Conservation (phyloP, 2,113 vertebrate genomes). For the Chamaetylas fuelleborni region DNA sequence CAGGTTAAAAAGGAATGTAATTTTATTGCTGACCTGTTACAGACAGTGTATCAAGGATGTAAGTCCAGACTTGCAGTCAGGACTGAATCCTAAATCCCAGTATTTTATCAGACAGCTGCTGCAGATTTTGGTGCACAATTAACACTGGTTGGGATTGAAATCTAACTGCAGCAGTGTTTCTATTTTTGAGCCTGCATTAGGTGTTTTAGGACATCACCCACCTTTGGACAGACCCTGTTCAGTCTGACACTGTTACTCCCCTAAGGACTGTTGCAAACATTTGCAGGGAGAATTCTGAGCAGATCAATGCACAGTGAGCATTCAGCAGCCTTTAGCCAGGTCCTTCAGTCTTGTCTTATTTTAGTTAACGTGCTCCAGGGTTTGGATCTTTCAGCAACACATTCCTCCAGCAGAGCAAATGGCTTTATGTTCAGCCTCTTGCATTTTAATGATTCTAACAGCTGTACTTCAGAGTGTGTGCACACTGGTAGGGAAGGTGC, state of each 20-base stretch:
- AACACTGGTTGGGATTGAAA: background rate
- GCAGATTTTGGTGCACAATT: background rate
- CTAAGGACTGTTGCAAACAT: background rate
- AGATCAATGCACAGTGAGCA: background rate
- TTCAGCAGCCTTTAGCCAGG: background rate
- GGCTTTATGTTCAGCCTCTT: background rate
- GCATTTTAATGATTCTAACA: background rate
- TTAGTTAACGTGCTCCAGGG: conserved; percentile 2
- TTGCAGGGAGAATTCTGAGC: background rate
- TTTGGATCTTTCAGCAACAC: conserved; percentile 30
- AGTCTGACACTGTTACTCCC: background rate
- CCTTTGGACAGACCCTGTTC: background rate
- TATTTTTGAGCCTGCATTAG: background rate
- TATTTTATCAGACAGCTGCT: background rate
- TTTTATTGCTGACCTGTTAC: background rate
- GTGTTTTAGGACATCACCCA: background rate
- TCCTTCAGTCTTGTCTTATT: background rate
- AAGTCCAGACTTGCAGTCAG: background rate
- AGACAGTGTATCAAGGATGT: background rate
- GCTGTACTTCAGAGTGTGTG: background rate
- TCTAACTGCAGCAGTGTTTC: background rate
- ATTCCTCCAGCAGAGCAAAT: conserved; percentile 46
- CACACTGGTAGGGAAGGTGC: background rate
- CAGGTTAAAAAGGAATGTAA: background rate
- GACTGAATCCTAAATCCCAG: background rate